Percentiles rank a stretch among this genome's conserved stretches.
phyloP scores from a whole-genome alignment of 1,140 invertebrate genomes.

The Drosophila paulistorum region DNA sequence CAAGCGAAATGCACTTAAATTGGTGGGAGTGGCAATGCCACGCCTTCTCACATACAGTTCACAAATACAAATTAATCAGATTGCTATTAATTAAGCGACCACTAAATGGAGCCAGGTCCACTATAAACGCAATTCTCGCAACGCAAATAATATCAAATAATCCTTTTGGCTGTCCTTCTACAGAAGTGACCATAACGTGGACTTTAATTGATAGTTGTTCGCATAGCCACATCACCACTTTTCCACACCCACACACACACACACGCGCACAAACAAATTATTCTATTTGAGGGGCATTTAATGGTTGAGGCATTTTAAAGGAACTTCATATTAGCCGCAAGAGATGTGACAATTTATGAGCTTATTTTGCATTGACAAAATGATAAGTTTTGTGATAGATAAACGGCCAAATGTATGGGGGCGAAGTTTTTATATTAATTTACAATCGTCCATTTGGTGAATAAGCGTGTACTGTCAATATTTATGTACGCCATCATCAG shows the following conservation, averaged over 20 bases:
- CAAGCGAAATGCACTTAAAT: slow-evolving; percentile 47
- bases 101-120: slow-evolving; percentile 24
- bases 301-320: neutral
- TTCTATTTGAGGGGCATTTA: neutral
- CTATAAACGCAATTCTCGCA: slow-evolving; percentile 13
- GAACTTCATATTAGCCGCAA: slow-evolving; percentile 18
- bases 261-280: too few species aligned
- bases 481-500: slow-evolving; percentile 3
- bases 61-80: slow-evolving; percentile 61
- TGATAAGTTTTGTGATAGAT: neutral
- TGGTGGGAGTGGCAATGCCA: slow-evolving; percentile 28
- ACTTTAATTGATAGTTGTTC: slow-evolving; percentile 36
- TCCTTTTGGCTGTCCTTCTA: slow-evolving; percentile 18
- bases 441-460: slow-evolving; percentile 2
- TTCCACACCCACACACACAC: too few species aligned
- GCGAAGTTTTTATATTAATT: slow-evolving; percentile 13
- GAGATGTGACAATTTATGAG: slow-evolving; percentile 36
- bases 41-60: slow-evolving; percentile 25
- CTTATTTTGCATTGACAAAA: slow-evolving; percentile 15
- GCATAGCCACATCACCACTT: too few species aligned
- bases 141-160: slow-evolving; percentile 35
- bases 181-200: slow-evolving; percentile 30
- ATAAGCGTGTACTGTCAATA: slow-evolving; percentile 9
- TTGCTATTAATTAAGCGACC: slow-evolving; percentile 61
- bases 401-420: neutral